These are phyloP conservation scores for Hydrocynus forskahlii DNA, from an alignment of 2,797 vertebrate species.

Conservation along the genomic window DNA sequence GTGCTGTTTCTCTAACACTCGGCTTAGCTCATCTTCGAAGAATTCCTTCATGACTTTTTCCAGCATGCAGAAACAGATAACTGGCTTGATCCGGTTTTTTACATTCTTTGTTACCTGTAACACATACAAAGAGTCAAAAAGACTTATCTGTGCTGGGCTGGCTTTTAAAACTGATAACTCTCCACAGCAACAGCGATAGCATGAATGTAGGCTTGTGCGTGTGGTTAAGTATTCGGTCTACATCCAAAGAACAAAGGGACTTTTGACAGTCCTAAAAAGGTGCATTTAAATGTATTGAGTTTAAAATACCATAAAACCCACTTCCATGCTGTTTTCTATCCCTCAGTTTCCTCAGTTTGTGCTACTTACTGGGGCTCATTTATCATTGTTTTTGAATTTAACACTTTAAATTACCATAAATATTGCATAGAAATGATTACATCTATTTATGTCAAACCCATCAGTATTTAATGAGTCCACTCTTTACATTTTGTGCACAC, in stretches of 20 bases:
- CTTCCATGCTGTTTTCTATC: not conserved
- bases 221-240: not conserved
- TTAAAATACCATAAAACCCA: not conserved
- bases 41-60: slow-evolving; percentile 31
- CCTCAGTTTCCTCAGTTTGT: not conserved
- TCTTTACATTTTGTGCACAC: no score
- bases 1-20: not conserved
- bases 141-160: not conserved
- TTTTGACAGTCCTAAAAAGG: not conserved
- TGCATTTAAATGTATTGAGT: not conserved
- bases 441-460: no score
- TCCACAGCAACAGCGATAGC: not conserved
- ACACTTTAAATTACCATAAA: no score
- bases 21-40: slow-evolving; percentile 27
- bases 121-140: not conserved
- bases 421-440: no score
- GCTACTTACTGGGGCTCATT: no score
- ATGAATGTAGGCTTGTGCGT: not conserved
- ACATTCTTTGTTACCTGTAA: slow-evolving; percentile 15
- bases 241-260: not conserved
- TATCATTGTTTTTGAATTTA: no score
- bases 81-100: slow-evolving; percentile 15
- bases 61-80: slow-evolving; percentile 5
- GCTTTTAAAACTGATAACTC: not conserved
- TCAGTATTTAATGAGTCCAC: no score